These are phyloP conservation scores for Oncorhynchus keta DNA, from an alignment of 2,113 vertebrate species.

Conservation along the genomic window DNA sequence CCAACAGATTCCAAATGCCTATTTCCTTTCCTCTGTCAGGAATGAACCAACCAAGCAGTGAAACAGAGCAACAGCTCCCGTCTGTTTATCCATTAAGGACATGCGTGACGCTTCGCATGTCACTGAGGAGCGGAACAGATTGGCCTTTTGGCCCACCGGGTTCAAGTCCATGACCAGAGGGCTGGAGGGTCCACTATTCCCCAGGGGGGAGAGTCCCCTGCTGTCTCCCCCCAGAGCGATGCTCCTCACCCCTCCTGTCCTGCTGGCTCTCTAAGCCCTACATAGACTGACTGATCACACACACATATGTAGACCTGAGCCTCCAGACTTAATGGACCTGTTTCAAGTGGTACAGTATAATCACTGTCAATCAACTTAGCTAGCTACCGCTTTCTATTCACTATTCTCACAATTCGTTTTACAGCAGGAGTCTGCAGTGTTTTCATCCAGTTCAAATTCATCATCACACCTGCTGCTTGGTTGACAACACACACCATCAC, in stretches of 20 bases:
- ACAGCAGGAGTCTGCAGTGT: background rate
- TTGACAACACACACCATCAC: background rate
- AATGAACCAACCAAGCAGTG: constrained; percentile 43
- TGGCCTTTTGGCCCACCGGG: constrained; percentile 61
- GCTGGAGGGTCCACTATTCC: constrained; percentile 60
- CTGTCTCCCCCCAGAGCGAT: constrained; percentile 43
- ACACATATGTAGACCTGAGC: constrained; percentile 58
- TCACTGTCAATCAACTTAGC: background rate
- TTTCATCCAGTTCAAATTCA: background rate
- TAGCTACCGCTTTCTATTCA: background rate
- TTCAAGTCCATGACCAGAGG: constrained; percentile 71
- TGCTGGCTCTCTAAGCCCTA: constrained; percentile 53
- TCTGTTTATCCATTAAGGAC: constrained; percentile 62
- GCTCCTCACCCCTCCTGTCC: constrained; percentile 38
- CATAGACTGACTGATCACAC: constrained; percentile 64
- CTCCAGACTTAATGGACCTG: constrained; percentile 33
- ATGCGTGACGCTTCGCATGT: constrained; percentile 45
- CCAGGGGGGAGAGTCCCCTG: constrained; percentile 54
- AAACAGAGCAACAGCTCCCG: constrained; percentile 33
- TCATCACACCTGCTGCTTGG: background rate
- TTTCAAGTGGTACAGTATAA: too few relatives aligned
- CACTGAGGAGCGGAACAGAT: constrained; percentile 60
- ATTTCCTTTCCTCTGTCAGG: constrained; percentile 29
- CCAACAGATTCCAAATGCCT: background rate
- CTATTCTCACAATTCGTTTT: constrained; percentile 21